Conservation (phyloP, 2,888 invertebrate genomes). For the Dryococelus australis region DNA sequence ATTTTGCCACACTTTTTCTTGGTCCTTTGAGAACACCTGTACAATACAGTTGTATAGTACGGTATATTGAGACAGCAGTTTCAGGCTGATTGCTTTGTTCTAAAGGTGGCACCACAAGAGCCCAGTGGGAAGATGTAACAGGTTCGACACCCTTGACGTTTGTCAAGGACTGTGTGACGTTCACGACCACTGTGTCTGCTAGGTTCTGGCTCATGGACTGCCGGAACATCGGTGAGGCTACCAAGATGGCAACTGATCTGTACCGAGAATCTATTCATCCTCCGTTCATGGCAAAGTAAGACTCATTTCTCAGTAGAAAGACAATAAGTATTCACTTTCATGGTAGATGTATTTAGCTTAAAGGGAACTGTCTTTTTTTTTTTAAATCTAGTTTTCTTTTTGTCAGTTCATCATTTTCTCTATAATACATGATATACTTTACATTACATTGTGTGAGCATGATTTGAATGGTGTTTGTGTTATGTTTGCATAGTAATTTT, state of each 20-base stretch:
- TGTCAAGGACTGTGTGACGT: constrained; percentile 96
- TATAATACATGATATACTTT: too few relatives aligned
- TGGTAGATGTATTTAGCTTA: background rate
- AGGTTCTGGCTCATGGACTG: constrained; percentile 99
- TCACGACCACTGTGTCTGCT: constrained; percentile 98
- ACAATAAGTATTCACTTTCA: background rate
- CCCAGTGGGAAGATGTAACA: constrained; percentile 99
- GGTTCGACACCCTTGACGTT: constrained; percentile 97
- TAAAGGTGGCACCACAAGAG: constrained; percentile 91
- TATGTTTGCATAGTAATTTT: too few relatives aligned
- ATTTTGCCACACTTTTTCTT: too few relatives aligned
- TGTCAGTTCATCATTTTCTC: too few relatives aligned
- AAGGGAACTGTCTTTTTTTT: background rate
- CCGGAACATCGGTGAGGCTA: constrained; percentile 91
- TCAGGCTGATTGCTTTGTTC: background rate
- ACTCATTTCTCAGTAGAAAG: constrained; percentile 21
- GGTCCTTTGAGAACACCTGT: too few relatives aligned
- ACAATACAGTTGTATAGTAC: too few relatives aligned
- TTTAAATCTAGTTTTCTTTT: background rate
- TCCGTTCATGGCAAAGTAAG: constrained; percentile 93
- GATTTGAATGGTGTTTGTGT: too few relatives aligned
- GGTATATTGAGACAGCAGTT: background rate
- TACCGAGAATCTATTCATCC: constrained; percentile 89
- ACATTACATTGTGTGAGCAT: too few relatives aligned
- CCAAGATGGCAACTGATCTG: constrained; percentile 94